Base-by-base conservation (phyloP, 2,888 invertebrate genomes). In the Ecliptopera silaceata region DNA sequence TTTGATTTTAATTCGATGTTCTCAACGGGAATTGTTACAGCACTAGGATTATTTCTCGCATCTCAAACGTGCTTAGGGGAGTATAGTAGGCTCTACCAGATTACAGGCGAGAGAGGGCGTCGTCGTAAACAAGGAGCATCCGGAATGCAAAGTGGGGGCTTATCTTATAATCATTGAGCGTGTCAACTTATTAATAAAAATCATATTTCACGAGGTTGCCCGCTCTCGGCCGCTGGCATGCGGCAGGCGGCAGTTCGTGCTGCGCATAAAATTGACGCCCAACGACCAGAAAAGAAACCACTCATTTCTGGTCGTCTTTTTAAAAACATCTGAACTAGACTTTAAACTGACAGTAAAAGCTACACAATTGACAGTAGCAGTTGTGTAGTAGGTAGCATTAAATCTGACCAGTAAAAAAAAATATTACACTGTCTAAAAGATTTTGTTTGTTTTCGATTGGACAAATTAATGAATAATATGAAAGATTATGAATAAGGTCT, bases 171-270 rank as follows among this genome's bases (percentile, higher is more conserved):
- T 91, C 91, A 90, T 91, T 88, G 86, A 82, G 89, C 89, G 91
- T 87, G 91, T 90, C 91, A 89, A 88, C 81, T 91, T 91, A 91
- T 91, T 91, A 91, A 91, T 91, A 91, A 91, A 91, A 91, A 91
- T 90, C 90, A 90, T 89, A 90, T 91, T 92, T 90, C 88, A 86
- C 75, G 82, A 84, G 82, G 82, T 77, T 75, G 75, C 71, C 74
- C 68, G 71, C 67, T 61, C 65, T 71, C 66, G 72, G 65, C 66
- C 67, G 64, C 69, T 66, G 64, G 39, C 11, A 34, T 34, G 34
- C 68, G 71, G 65, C 66, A 66, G 64, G 68, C 68, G 64, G 54
- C 63, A 65, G 60, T 75, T 82, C 84, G 81, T 80, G 84, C 61
- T 72, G 68, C 69, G 90, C 81, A 88, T 89, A 84, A 77, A 75